Conservation (phyloP, 1,140 invertebrate species). For the Neelides sp. region DNA sequence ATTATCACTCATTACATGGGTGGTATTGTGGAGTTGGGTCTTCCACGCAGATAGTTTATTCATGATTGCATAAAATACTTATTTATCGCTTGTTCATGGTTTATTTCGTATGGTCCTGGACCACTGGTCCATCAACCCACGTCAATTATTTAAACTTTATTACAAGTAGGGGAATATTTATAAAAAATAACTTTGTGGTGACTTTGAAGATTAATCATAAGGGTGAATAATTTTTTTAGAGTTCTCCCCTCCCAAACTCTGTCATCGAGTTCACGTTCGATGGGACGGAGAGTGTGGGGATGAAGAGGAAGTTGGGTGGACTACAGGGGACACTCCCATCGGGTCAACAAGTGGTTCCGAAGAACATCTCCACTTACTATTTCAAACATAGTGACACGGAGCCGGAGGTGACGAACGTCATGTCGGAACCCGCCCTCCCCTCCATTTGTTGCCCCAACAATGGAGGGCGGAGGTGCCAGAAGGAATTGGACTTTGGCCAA, state of each 20-base stretch:
- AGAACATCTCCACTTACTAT: constrained; percentile 32
- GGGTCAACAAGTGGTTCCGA: constrained; percentile 18
- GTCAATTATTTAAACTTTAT: no score
- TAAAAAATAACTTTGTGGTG: no score
- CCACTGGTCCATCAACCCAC: no score
- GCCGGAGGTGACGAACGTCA: constrained; percentile 16
- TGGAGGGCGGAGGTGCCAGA: constrained; percentile 7
- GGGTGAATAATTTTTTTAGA: no score
- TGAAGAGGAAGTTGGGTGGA: constrained; percentile 27
- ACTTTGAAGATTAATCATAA: no score
- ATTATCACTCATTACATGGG: no score
- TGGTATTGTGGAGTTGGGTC: no score
- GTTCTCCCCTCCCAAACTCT: constrained; percentile 27
- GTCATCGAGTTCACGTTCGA: constrained; percentile 26
- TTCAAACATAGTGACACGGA: constrained; percentile 32
- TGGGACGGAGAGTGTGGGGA: constrained; percentile 22
- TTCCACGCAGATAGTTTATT: no score
- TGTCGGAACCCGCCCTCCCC: not conserved
- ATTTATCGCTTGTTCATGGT: no score
- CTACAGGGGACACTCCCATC: not conserved
- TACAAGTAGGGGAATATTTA: no score
- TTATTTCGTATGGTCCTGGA: no score
- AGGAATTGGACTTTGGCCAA: constrained; percentile 27
- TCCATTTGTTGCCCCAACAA: constrained; percentile 1
- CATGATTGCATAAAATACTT: no score